Conservation (phyloP, 1,140 invertebrate species). For the Drosophila equinoxialis region DNA sequence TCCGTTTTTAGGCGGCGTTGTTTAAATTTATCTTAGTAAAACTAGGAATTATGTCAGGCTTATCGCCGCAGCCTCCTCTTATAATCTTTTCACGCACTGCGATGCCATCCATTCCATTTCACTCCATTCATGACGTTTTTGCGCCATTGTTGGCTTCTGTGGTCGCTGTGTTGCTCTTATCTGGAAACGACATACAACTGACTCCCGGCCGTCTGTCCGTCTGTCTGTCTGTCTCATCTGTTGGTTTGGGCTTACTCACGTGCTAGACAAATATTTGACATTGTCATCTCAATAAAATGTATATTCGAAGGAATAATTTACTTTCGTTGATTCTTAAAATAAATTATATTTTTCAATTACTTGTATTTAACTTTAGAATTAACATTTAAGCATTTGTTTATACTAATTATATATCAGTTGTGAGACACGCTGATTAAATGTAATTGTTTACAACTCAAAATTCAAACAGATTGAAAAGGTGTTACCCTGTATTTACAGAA, state of each 20-base stretch:
- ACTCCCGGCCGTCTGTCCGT: not conserved
- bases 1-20: conserved; percentile 1
- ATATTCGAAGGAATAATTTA: not conserved
- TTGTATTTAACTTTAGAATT: not conserved
- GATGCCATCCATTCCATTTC: not conserved
- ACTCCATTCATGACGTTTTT: too few species aligned
- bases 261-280: conserved; percentile 1
- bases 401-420: not conserved
- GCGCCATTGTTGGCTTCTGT: not conserved
- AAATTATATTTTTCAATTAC: not conserved
- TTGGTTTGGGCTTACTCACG: not conserved
- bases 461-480: too few species aligned
- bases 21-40: not conserved
- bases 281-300: not conserved
- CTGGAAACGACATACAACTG: not conserved
- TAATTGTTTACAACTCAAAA: too few species aligned
- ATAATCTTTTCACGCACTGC: not conserved
- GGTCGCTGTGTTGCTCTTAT: not conserved
- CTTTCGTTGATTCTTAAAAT: not conserved
- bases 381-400: not conserved
- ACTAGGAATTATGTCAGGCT: conserved; percentile 5
- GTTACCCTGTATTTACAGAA: too few species aligned
- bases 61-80: not conserved
- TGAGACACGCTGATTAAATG: too few species aligned
- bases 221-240: not conserved